A percentile compares a stretch with the other conserved stretches of the same genome.
These are phyloP conservation scores for Helicorthomorpha holstii DNA, from an alignment of 1,140 invertebrate genomes.

Conservation along the genomic window DNA sequence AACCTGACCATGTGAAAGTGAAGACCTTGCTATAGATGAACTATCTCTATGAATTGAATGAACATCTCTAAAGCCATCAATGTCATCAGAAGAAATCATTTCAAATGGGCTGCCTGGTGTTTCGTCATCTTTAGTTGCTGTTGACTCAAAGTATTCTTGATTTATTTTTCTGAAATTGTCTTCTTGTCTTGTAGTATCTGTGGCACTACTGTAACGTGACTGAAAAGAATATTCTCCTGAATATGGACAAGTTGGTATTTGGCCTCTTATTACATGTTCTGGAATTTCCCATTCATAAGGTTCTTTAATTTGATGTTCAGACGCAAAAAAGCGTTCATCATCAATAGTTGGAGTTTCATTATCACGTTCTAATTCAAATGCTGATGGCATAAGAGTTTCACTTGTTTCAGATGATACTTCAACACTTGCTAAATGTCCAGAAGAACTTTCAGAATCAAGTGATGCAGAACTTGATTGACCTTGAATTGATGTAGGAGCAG, in stretches of 20 bases:
- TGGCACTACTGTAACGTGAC: too few relatives aligned
- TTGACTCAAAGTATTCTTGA: too few relatives aligned
- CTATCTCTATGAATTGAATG: not conserved
- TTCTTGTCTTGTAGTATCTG: conserved; percentile 11
- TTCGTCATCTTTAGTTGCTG: too few relatives aligned
- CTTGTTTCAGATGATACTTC: conserved; percentile 70
- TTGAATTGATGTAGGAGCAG: conserved; percentile 47
- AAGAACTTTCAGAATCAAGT: conserved; percentile 65
- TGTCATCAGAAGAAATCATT: not conserved
- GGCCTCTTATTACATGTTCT: conserved; percentile 22
- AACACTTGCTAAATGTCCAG: conserved; percentile 61
- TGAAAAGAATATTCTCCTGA: too few relatives aligned
- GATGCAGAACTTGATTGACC: conserved; percentile 67
- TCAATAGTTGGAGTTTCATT: conserved; percentile 16
- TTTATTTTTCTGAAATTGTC: too few relatives aligned
- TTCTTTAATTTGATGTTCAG: conserved; percentile 24
- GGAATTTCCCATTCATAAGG: conserved; percentile 34
- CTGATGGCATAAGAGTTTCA: conserved; percentile 70
- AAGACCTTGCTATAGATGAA: not conserved
- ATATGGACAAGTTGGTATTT: too few relatives aligned
- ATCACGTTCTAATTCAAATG: conserved; percentile 29
- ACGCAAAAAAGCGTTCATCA: conserved; percentile 23
- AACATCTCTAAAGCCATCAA: not conserved
- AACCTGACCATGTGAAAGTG: not conserved
- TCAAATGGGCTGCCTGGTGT: not conserved